phyloP scores from a whole-genome alignment of 2,113 vertebrate genomes.

The Antechinus flavipes region DNA sequence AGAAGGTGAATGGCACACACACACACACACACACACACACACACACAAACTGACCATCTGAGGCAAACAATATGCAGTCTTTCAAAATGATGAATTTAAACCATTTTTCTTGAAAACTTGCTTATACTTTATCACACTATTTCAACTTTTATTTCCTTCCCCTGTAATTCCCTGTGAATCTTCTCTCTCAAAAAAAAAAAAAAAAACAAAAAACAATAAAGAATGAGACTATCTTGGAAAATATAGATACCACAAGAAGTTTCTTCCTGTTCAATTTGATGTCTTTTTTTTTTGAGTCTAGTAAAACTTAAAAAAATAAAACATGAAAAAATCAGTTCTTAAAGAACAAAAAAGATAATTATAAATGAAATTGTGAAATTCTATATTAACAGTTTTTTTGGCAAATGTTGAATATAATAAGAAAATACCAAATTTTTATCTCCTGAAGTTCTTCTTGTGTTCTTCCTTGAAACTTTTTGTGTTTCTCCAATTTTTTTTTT shows the following conservation, averaged over 20 bases:
- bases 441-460: background rate
- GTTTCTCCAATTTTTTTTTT: background rate
- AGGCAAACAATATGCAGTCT: background rate
- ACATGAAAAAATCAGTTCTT: background rate
- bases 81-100: background rate
- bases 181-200: background rate
- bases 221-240: background rate
- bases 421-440: background rate
- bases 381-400: background rate
- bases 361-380: background rate
- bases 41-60: background rate
- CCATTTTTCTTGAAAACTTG: background rate
- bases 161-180: background rate
- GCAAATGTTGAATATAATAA: background rate
- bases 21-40: too few relatives aligned
- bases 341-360: background rate
- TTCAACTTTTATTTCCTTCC: background rate
- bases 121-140: background rate
- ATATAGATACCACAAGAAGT: background rate
- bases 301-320: background rate
- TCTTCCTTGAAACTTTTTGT: background rate
- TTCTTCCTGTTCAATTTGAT: background rate
- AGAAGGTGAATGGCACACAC: background rate
- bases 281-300: background rate
- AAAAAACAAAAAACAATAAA: background rate